phyloP scores from a whole-genome alignment of 2,113 vertebrate species.

The Microtus ochrogaster region DNA sequence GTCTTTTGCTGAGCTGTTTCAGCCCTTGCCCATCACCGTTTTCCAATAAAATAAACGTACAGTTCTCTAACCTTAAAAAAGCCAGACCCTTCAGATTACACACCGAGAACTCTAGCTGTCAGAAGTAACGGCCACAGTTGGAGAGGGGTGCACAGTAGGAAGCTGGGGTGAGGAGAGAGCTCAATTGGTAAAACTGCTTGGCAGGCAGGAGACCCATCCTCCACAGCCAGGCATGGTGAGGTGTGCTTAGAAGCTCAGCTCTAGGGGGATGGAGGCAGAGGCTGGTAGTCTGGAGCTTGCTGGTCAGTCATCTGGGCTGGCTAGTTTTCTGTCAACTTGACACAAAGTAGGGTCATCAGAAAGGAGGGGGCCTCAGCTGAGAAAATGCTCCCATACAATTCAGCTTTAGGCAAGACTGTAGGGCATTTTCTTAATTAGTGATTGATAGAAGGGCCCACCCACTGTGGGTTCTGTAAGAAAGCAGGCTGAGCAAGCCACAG shows the following conservation, averaged over 20 bases:
- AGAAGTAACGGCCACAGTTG: background rate
- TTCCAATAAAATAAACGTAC: background rate
- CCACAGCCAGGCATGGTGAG: no score
- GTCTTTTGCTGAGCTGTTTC: background rate
- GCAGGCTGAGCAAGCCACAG: background rate
- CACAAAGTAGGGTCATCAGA: background rate
- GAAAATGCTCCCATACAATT: background rate
- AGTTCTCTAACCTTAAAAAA: constrained; percentile 7
- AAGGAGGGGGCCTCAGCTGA: background rate
- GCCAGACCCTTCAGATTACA: no score
- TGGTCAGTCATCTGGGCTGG: background rate
- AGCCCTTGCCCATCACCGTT: background rate
- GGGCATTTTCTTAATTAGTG: background rate
- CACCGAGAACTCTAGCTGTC: background rate
- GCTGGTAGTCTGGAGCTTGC: background rate
- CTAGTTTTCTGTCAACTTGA: background rate
- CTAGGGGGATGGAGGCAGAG: background rate
- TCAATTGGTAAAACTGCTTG: background rate
- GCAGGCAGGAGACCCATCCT: background rate
- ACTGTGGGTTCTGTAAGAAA: background rate
- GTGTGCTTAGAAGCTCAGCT: background rate
- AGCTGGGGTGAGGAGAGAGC: background rate
- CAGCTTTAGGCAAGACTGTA: background rate
- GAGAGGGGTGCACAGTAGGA: background rate
- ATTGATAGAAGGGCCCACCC: background rate